These are phyloP conservation scores for Etheostoma cragini DNA, from an alignment of 2,113 vertebrate genomes.

Conservation along the genomic window DNA sequence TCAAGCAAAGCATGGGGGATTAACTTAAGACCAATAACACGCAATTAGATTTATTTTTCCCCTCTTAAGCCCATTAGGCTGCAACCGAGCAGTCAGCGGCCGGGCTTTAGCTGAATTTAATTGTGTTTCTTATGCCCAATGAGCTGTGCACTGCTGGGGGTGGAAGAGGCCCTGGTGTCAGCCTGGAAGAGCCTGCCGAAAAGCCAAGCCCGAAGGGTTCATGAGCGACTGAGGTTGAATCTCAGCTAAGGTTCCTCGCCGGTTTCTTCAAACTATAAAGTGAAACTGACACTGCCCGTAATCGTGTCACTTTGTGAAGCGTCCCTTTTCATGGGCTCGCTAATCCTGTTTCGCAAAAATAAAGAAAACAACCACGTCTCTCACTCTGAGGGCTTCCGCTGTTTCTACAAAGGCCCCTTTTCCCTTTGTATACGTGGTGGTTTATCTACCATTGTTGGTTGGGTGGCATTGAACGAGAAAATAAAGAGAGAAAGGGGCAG, in stretches of 20 bases:
- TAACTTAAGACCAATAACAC: conserved; percentile 85
- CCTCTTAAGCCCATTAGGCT: conserved; percentile 82
- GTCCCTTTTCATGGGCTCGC: conserved; percentile 80
- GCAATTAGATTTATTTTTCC: conserved; percentile 83
- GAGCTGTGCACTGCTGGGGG: conserved; percentile 75
- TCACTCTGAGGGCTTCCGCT: conserved; percentile 52
- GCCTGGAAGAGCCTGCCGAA: conserved; percentile 14
- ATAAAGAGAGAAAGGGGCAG: conserved; percentile 30
- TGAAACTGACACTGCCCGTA: conserved; percentile 85
- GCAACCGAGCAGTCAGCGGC: conserved; percentile 72
- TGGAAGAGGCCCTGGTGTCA: conserved; percentile 68
- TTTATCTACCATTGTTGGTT: conserved; percentile 78
- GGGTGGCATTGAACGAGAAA: conserved; percentile 69
- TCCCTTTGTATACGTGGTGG: conserved; percentile 77
- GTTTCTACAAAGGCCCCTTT: conserved; percentile 81
- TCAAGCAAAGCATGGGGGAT: conserved; percentile 62
- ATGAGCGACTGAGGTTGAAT: conserved; percentile 32
- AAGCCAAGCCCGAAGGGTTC: conserved; percentile 42
- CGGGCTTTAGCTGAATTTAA: conserved; percentile 84
- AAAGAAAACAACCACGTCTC: conserved; percentile 90
- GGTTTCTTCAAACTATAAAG: conserved; percentile 74
- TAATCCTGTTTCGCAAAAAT: conserved; percentile 94
- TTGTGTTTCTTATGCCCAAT: conserved; percentile 87
- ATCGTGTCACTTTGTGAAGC: conserved; percentile 82
- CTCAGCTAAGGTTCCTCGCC: conserved; percentile 49